Percentiles rank a stretch among this genome's conserved stretches.
Conservation (phyloP, 2,797 vertebrate genomes). For the Acanthornis magna region DNA sequence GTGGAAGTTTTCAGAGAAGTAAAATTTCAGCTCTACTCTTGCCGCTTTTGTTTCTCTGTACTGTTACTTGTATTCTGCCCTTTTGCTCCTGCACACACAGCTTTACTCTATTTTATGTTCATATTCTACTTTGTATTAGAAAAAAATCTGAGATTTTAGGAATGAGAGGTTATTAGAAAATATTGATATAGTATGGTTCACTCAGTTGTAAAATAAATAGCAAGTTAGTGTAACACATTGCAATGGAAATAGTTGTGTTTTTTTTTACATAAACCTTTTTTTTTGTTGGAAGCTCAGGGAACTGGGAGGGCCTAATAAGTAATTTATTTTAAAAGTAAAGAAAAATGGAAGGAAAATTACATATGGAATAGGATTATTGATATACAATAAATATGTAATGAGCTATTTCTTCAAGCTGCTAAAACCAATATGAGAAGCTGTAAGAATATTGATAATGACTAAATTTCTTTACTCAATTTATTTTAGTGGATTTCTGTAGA, state of each 20-base stretch:
- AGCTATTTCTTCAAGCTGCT: neutral
- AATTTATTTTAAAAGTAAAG: neutral
- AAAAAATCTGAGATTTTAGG: neutral
- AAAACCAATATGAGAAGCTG: neutral
- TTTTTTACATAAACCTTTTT: neutral
- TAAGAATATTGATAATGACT: neutral
- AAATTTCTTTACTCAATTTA: neutral
- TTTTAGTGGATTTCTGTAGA: neutral
- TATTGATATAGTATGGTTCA: neutral
- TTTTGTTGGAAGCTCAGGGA: neutral
- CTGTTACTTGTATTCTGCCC: neutral
- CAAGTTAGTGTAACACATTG: neutral
- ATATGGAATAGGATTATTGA: neutral
- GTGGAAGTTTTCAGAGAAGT: neutral
- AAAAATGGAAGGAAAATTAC: neutral
- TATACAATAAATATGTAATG: neutral
- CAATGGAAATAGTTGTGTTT: neutral
- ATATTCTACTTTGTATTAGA: neutral
- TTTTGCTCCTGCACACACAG: neutral
- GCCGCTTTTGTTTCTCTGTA: neutral
- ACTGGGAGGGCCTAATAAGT: neutral
- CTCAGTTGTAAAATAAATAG: neutral
- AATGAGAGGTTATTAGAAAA: neutral
- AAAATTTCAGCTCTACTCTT: neutral
- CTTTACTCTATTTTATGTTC: neutral